phyloP scores from a whole-genome alignment of 2,888 invertebrate genomes.

The Mythimna pallens region DNA sequence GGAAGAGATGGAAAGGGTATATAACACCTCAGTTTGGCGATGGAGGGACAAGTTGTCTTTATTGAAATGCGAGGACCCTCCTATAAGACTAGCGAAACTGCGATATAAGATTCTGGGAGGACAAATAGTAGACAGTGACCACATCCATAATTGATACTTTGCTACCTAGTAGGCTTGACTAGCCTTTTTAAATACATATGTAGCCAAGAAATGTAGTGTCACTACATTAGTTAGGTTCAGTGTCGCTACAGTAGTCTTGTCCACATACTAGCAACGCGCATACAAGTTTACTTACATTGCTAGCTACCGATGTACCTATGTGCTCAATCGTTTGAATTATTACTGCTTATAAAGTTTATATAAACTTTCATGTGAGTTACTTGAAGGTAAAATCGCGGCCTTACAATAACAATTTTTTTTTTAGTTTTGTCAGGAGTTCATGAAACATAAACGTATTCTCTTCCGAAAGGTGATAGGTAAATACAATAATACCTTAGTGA shows the following conservation, averaged over 20 bases:
- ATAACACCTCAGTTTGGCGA: neutral
- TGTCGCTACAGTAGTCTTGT: too few species aligned
- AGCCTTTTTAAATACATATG: too few species aligned
- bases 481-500: too few species aligned
- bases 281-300: too few species aligned
- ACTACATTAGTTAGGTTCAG: too few species aligned
- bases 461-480: too few species aligned
- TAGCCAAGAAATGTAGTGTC: too few species aligned
- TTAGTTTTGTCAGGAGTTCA: neutral
- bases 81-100: neutral
- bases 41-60: neutral
- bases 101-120: neutral
- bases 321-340: too few species aligned
- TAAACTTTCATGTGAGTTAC: neutral
- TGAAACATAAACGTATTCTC: neutral
- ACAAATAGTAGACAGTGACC: neutral
- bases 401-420: conserved; percentile 2
- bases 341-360: too few species aligned
- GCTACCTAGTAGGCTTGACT: neutral
- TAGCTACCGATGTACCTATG: too few species aligned
- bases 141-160: neutral
- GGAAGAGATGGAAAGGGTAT: neutral
- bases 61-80: neutral
- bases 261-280: too few species aligned
- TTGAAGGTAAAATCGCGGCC: neutral